Percentiles rank a stretch among this genome's conserved stretches.
These are phyloP conservation scores for Pogonocherus hispidulus DNA, from an alignment of 2,888 invertebrate genomes.

Conservation along the genomic window DNA sequence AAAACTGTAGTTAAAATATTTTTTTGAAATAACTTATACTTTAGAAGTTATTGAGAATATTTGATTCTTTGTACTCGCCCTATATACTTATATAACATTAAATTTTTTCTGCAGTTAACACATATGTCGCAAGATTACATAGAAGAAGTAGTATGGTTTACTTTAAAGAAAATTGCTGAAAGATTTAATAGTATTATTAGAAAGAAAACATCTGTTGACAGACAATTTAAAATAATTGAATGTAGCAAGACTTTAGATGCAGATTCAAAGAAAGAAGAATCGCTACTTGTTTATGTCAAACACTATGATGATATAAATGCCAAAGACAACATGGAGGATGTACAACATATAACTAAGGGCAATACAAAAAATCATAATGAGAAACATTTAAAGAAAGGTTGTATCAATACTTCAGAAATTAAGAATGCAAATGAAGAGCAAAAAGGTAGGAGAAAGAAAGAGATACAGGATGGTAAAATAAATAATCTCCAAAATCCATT, in stretches of 20 bases:
- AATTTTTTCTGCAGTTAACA: constrained; percentile 73
- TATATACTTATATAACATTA: not conserved
- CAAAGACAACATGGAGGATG: too few relatives aligned
- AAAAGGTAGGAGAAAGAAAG: not conserved
- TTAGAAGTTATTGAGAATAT: too few relatives aligned
- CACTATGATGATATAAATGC: too few relatives aligned
- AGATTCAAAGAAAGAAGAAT: too few relatives aligned
- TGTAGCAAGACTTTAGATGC: not conserved
- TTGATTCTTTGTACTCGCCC: too few relatives aligned
- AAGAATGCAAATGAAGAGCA: not conserved
- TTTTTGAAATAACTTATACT: too few relatives aligned
- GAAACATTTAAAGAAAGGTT: too few relatives aligned
- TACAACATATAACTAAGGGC: too few relatives aligned
- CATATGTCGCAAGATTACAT: constrained; percentile 83
- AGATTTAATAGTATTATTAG: constrained; percentile 47
- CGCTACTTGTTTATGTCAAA: too few relatives aligned
- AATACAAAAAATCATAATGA: too few relatives aligned
- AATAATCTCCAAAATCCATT: not conserved
- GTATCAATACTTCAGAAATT: not conserved
- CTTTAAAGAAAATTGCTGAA: constrained; percentile 60
- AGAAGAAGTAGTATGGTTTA: constrained; percentile 69
- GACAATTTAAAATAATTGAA: constrained; percentile 4
- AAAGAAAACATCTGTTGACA: constrained; percentile 1
- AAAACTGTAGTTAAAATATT: too few relatives aligned
- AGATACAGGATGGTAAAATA: constrained; percentile 1